These are phyloP conservation scores for Amphiprion ocellaris DNA, from an alignment of 2,113 vertebrate species.

Conservation along the genomic window DNA sequence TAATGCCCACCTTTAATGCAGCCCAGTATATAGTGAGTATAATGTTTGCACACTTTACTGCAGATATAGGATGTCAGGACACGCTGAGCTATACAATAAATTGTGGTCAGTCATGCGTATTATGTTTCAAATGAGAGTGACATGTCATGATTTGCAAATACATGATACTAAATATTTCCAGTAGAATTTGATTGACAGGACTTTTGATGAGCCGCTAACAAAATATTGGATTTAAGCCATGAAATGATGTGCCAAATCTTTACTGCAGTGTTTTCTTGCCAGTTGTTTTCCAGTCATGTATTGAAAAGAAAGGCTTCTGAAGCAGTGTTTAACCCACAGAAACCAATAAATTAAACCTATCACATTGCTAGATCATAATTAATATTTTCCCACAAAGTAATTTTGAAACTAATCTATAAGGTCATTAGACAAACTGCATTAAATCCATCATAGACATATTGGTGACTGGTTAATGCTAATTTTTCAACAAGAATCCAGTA, in stretches of 20 bases:
- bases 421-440: constrained; percentile 30
- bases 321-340: constrained; percentile 24
- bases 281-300: constrained; percentile 23
- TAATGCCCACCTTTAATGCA: background rate
- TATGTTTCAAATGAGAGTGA: constrained; percentile 17
- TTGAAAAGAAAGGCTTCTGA: constrained; percentile 5
- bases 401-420: constrained; percentile 25
- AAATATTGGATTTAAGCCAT: constrained; percentile 8
- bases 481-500: constrained; percentile 22
- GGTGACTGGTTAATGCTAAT: background rate
- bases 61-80: background rate
- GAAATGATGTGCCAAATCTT: constrained; percentile 27
- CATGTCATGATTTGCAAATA: background rate
- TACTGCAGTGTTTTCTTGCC: background rate
- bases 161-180: background rate
- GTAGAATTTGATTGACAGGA: background rate
- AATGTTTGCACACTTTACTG: background rate
- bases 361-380: background rate
- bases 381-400: constrained; percentile 1
- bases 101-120: background rate
- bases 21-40: too few species aligned
- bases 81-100: constrained; percentile 4
- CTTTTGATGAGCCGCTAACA: background rate
- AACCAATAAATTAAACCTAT: constrained; percentile 6
- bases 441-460: constrained; percentile 16